A percentile compares a stretch with the other conserved stretches of the same genome.
Evolutionary conservation across 2,797 vertebrate genomes (phyloP).

Genomic region (Falco rusticolus): DNA sequence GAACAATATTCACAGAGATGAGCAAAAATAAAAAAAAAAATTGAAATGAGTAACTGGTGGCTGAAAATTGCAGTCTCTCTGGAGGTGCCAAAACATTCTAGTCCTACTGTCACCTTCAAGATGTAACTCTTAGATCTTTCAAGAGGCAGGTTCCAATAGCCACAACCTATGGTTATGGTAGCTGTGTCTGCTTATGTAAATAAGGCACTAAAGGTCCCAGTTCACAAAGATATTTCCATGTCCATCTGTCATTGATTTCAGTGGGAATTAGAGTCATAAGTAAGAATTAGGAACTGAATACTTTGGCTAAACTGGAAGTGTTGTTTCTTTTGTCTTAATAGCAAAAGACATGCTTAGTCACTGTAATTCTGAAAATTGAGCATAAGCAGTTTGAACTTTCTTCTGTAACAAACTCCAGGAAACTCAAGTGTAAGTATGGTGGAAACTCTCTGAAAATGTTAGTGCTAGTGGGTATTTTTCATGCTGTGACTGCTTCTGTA

Average conservation of each 20-base stretch:
- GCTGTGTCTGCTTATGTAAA: background rate
- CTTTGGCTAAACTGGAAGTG: background rate
- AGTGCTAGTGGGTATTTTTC: slow-evolving; percentile 26
- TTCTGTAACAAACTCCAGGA: background rate
- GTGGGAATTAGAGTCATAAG: background rate
- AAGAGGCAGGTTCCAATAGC: background rate
- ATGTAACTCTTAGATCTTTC: background rate
- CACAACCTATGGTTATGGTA: background rate
- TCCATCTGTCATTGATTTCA: background rate
- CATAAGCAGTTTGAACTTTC: background rate
- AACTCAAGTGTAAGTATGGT: background rate
- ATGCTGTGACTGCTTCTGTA: background rate
- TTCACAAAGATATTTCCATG: background rate
- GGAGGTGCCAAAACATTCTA: background rate
- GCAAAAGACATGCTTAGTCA: background rate
- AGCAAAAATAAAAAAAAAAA: background rate
- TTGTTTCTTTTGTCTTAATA: background rate
- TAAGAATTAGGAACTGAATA: background rate
- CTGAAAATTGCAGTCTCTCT: background rate
- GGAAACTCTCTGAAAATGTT: background rate
- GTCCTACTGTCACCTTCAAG: background rate
- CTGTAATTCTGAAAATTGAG: background rate
- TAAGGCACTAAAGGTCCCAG: background rate
- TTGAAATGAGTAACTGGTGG: background rate
- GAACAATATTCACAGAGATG: background rate